A percentile compares a stretch with the other conserved stretches of the same genome.
Conservation (phyloP, 2,888 invertebrate species). For the Cheilosia grossa region DNA sequence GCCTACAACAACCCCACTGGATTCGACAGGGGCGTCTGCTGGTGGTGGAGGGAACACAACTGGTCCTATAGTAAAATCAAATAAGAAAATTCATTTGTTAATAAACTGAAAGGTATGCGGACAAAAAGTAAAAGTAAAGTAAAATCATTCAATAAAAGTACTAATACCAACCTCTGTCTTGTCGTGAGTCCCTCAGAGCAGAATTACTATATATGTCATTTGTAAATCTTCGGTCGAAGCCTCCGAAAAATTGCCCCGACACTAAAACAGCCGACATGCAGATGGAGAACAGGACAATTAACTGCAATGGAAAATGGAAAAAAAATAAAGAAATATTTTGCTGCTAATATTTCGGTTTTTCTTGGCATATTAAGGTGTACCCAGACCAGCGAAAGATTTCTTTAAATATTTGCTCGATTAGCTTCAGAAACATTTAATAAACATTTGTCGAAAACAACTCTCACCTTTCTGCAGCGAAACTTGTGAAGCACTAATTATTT, state of each 20-base stretch:
- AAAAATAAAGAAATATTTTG: no score
- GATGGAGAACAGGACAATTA: conserved; percentile 80
- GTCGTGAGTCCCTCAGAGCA: conserved; percentile 81
- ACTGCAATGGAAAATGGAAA: conserved; percentile 77
- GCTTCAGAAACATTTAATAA: no score
- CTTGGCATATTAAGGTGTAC: no score
- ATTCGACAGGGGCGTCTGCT: conserved; percentile 87
- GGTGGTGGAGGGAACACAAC: conserved; percentile 91
- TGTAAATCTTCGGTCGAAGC: conserved; percentile 78
- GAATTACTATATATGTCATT: conserved; percentile 76
- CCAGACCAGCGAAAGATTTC: no score
- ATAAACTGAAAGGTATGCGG: neutral
- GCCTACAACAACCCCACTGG: conserved; percentile 92
- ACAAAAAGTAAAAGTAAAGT: neutral
- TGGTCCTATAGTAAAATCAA: conserved; percentile 86
- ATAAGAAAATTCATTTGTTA: conserved; percentile 29
- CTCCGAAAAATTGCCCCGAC: conserved; percentile 81
- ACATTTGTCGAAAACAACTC: no score
- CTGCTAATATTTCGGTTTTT: no score
- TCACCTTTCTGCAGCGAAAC: no score
- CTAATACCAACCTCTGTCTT: conserved; percentile 81
- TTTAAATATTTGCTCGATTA: no score
- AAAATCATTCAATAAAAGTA: neutral
- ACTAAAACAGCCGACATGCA: conserved; percentile 80
- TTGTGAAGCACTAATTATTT: no score